Base-by-base conservation (phyloP, 2,113 vertebrate genomes). In the Eretmodus cyanostictus region DNA sequence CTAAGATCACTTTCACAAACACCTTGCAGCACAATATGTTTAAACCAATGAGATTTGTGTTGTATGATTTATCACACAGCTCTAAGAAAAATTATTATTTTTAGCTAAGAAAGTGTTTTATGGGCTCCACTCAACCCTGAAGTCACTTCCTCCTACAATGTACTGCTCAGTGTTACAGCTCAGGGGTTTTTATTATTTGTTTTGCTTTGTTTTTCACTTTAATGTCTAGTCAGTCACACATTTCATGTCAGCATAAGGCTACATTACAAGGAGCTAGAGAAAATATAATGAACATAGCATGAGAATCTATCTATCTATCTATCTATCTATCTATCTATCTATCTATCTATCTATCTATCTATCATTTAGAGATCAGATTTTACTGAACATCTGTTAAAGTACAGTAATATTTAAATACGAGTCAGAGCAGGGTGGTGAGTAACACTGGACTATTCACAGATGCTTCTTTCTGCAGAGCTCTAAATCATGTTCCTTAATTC, bases 401-500 rank as follows among this genome's bases (percentile, higher is more conserved):
- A 51, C 85, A 76, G 79, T 93, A 86, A 94, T 92, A 94, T 95
- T 95, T 96, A 96, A 96, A 95, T 95, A 96, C 85, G 93, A 95
- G 93, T 95, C 94, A 95, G 90, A 94, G 87, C 85, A 55, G 47
- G 90, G 84, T 92, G 92, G 89, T 93, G 93, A 94, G 85, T 94
- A 95, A 91, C 83, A 81, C 91, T 88, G 93, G 92, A 92, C 96
- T 95, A 93, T 96, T 97, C 97, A 96, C 96, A 97, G 97, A 97
- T 95, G 96, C 96, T 96, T 95, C 95, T 94, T 97, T 91, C 96
- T 97, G 96, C 96, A 97, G 95, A 96, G 97, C 96, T 96, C 96
- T 94, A 97, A 97, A 97, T 96, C 96, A 95, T 94, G 95, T 83
- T 96, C 97, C 92, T 85, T 97, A 98, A 98, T 98, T 98, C 98